A percentile compares a stretch with the other conserved stretches of the same genome.
These are phyloP conservation scores for Lacerta bilineata DNA, from an alignment of 2,797 vertebrate genomes.

Conservation along the genomic window DNA sequence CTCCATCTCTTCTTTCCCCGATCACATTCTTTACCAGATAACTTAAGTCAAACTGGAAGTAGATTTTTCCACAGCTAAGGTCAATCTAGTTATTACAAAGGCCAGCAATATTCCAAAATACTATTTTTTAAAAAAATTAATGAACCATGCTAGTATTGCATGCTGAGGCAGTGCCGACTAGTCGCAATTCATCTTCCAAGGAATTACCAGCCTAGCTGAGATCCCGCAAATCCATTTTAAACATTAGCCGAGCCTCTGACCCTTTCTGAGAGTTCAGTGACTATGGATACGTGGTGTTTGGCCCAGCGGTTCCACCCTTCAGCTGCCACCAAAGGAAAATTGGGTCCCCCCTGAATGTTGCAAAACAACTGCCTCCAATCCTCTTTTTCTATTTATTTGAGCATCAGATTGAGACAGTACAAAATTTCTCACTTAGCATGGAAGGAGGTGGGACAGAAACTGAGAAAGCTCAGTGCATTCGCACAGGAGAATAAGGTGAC, in stretches of 20 bases:
- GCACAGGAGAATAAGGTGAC: not conserved
- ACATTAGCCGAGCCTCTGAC: not conserved
- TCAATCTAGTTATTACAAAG: not conserved
- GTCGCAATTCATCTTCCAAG: not conserved
- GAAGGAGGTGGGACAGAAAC: not conserved
- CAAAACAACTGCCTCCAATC: not conserved
- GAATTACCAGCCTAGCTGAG: not conserved
- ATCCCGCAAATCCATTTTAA: not conserved
- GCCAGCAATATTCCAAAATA: not conserved
- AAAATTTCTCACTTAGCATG: not conserved
- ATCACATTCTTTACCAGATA: not conserved
- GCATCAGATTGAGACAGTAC: not conserved
- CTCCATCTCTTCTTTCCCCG: not conserved
- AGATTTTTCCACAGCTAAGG: not conserved
- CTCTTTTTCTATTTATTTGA: not conserved
- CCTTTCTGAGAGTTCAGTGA: not conserved
- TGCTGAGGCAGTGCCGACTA: no score
- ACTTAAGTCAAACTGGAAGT: not conserved
- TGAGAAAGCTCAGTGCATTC: not conserved
- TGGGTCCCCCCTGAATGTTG: not conserved
- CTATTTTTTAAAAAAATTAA: not conserved
- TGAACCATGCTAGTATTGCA: no score
- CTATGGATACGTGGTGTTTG: not conserved
- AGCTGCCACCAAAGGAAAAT: not conserved
- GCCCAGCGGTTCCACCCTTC: no score